These are phyloP conservation scores for Zaprionus gabonicus DNA, from an alignment of 1,140 invertebrate genomes.

Conservation along the genomic window DNA sequence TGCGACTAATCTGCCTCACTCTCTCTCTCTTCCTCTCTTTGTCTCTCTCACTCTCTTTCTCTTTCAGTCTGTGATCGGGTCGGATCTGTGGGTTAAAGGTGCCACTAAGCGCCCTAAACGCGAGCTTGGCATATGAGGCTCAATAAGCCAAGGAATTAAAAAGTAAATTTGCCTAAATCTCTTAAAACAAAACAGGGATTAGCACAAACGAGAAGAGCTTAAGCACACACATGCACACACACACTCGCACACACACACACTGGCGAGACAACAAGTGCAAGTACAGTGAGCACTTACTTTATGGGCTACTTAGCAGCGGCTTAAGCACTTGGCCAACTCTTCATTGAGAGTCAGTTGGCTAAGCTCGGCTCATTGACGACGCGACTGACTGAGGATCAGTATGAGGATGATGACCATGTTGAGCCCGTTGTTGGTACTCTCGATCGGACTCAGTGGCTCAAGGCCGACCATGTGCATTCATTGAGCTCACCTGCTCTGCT, in stretches of 20 bases:
- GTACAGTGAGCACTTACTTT: constrained; percentile 26
- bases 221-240: not conserved
- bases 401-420: too few species aligned
- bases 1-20: constrained; percentile 38
- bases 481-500: constrained; percentile 23
- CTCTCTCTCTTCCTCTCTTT: not conserved
- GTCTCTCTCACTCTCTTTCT: not conserved
- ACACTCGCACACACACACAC: not conserved
- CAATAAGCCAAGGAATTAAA: constrained; percentile 80
- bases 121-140: constrained; percentile 49
- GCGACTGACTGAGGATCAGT: not conserved
- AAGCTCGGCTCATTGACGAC: constrained; percentile 21
- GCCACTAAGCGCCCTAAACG: constrained; percentile 74
- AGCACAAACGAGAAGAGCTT: constrained; percentile 8
- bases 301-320: constrained; percentile 4
- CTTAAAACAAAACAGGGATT: constrained; percentile 56
- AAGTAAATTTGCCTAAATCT: constrained; percentile 80
- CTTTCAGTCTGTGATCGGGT: not conserved
- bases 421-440: not conserved
- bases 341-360: constrained; percentile 47
- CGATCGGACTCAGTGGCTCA: not conserved
- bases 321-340: constrained; percentile 36
- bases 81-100: constrained; percentile 41
- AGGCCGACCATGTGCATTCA: constrained; percentile 3
- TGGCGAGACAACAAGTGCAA: constrained; percentile 8